Base-by-base conservation (phyloP, 2,113 vertebrate species). In the Hyla sarda region DNA sequence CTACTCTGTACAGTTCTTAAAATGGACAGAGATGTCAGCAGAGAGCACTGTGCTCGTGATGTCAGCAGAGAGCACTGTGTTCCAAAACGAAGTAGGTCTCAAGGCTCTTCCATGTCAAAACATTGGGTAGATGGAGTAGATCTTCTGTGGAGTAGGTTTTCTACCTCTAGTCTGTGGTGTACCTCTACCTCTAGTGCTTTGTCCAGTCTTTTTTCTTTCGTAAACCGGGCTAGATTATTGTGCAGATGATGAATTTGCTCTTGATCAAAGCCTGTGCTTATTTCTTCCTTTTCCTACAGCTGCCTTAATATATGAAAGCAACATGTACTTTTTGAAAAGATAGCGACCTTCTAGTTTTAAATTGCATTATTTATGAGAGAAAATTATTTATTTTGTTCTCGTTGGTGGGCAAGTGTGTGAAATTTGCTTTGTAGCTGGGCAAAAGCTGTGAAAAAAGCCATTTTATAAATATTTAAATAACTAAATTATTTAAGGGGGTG, bases 391-490 rank as follows among this genome's bases (percentile, higher is more conserved):
- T 21, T 54, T 25, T 54, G 28, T 83, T 83, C 65, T 67, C 17
- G n/a, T 67, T 23, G 41, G 41, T 41, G 41, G 41, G 8, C 41
- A 41, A 62, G 69, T 60, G 19, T 62, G 56, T 21, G 48, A 23
- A 30, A 69, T 41, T 14, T 32, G 62, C 54, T 48, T 67, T 48
- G 50, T 25, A 19, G 80, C 21, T 56, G 30, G 67, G 28, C 71
- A 56, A 50, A 72, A 71, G 65, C 62, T 54, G 28, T 12, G 28
- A 19, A 54, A 71, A 41, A 8, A n/a, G 47, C 81, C 25, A 1
- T 30, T 83, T 83, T 83, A 71, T 82, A 69, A 71, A 71, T 82
- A 71, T 71, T 82, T 82, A 30, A 37, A n/a, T 30, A 67, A 48
- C 12, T 76, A 52, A 41, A 73, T 62, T 28, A 62, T 62, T 62